A percentile compares a stretch with the other conserved stretches of the same genome.
phyloP scores from a whole-genome alignment of 2,797 vertebrate species.

The Ceryle rudis region DNA sequence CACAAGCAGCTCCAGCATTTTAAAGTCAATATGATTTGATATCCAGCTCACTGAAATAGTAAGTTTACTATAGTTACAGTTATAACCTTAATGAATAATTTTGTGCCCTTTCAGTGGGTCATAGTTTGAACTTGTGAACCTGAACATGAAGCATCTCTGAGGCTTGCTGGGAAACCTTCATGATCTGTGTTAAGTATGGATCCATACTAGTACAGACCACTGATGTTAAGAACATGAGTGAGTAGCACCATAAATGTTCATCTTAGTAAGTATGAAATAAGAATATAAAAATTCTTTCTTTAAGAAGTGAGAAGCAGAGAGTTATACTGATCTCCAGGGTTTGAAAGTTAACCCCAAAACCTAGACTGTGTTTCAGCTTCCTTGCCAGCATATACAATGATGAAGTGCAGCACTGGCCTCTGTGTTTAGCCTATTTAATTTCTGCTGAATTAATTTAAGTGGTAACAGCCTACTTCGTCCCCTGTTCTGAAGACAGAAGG shows the following conservation, averaged over 20 bases:
- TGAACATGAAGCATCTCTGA: neutral
- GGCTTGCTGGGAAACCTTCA: neutral
- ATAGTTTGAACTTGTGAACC: neutral
- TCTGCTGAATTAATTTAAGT: neutral
- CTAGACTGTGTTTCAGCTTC: neutral
- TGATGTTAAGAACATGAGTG: neutral
- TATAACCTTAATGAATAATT: neutral
- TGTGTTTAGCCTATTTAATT: neutral
- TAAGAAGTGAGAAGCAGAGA: neutral
- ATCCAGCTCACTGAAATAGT: neutral
- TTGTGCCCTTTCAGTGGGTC: neutral
- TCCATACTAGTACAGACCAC: neutral
- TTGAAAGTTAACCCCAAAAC: neutral
- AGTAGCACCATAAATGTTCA: neutral
- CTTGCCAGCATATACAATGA: neutral
- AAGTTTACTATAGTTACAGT: neutral
- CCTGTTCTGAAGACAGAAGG: neutral
- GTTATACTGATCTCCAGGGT: neutral
- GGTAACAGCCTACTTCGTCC: neutral
- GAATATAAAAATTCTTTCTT: neutral
- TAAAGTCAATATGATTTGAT: neutral
- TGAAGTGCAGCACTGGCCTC: neutral
- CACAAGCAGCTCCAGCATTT: neutral
- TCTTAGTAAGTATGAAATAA: neutral
- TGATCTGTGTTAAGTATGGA: neutral